phyloP scores from a whole-genome alignment of 2,888 invertebrate species.

The Graphium colonna region DNA sequence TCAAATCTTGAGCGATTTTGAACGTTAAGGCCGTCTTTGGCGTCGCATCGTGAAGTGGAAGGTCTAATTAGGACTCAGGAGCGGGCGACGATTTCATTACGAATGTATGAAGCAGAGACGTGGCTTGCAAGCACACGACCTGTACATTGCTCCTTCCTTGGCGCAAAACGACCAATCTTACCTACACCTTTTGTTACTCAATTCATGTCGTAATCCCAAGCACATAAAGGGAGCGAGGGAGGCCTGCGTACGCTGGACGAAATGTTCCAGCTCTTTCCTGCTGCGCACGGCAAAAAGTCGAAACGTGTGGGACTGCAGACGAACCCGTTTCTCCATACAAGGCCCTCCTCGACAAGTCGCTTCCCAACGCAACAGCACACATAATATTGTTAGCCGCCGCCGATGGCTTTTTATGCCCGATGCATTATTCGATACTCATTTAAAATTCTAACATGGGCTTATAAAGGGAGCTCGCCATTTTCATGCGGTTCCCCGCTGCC shows the following conservation, averaged over 20 bases:
- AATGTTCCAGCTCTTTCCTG: constrained; percentile 65
- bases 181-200: constrained; percentile 43
- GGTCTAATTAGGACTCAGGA: constrained; percentile 57
- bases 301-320: constrained; percentile 77
- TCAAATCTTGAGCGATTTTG: constrained; percentile 27
- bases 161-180: constrained; percentile 44
- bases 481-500: constrained; percentile 67
- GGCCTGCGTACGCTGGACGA: constrained; percentile 47
- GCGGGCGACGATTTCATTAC: constrained; percentile 63
- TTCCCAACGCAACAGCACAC: constrained; percentile 75
- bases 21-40: constrained; percentile 26
- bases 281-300: constrained; percentile 71
- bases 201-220: constrained; percentile 25
- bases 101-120: constrained; percentile 67
- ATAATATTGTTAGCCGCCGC: constrained; percentile 76
- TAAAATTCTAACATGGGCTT: constrained; percentile 79
- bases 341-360: constrained; percentile 68
- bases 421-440: constrained; percentile 80
- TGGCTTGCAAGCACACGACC: constrained; percentile 63
- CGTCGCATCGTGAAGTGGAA: constrained; percentile 29
- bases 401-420: constrained; percentile 79
- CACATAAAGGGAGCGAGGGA: constrained; percentile 40
- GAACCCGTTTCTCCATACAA: constrained; percentile 78
- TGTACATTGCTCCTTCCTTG: constrained; percentile 65
- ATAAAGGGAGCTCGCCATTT: constrained; percentile 77